A percentile compares a stretch with the other conserved stretches of the same genome.
Evolutionary conservation across 2,113 vertebrate species (phyloP).

Genomic region (Hippocampus mohnikei): DNA sequence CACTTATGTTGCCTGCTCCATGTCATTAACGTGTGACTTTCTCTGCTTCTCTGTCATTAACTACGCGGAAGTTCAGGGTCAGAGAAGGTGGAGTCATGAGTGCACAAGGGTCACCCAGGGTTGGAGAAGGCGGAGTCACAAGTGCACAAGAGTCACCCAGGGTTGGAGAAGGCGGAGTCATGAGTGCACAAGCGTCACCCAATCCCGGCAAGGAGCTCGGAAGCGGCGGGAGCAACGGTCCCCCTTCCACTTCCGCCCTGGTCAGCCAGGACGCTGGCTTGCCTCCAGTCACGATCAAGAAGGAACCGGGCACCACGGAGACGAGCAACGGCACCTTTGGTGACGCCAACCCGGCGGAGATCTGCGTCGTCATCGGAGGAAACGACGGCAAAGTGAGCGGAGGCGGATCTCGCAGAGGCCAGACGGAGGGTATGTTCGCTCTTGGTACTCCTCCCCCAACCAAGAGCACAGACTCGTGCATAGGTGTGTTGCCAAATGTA

Average conservation of each 20-base stretch:
- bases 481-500: conserved; percentile 45
- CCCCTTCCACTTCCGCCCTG: conserved; percentile 70
- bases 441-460: conserved; percentile 64
- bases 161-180: conserved; percentile 61
- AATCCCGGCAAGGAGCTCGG: conserved; percentile 60
- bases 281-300: conserved; percentile 79
- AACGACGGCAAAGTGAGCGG: conserved; percentile 51
- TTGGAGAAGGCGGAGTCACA: conserved; percentile 67
- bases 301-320: conserved; percentile 72
- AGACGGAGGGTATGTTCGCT: conserved; percentile 85
- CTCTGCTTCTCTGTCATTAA: conserved; percentile 15
- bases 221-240: conserved; percentile 51
- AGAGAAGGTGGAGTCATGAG: conserved; percentile 71
- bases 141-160: conserved; percentile 69
- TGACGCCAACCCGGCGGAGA: conserved; percentile 82
- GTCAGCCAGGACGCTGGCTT: conserved; percentile 51
- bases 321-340: conserved; percentile 80
- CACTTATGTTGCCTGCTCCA: not conserved
- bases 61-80: conserved; percentile 48
- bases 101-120: conserved; percentile 62
- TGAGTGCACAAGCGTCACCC: conserved; percentile 70
- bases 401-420: conserved; percentile 82
- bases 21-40: conserved; percentile 3
- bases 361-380: conserved; percentile 90
- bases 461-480: conserved; percentile 70